Evolutionary conservation across 1,140 invertebrate genomes (phyloP), one percentile per base, ranked within the genome.

Genomic region (Zeugodacus cucurbitae): DNA sequence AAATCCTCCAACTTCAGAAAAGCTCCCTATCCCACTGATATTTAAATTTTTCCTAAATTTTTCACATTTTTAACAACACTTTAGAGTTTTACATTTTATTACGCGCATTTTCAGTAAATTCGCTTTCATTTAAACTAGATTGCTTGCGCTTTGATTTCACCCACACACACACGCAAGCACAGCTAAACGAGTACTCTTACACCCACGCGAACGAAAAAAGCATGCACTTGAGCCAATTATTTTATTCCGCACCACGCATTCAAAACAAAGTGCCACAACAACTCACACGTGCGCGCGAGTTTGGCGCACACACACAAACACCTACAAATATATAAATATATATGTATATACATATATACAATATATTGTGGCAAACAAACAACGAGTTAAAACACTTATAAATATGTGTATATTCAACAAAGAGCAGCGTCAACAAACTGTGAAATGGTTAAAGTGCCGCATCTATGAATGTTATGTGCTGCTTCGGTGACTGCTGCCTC

Each of bases 231-330:
- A 74, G 67, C 67, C 67, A 74, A 74, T 74, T 74, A 74, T 74
- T 74, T 74, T 74, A 74, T 74, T 74, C 67, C 67, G 67, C 67
- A 74, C 41, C 67, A 74, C 67, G 67, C 67, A 74, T 74, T 74
- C 67, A 74, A 74, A 74, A 74, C 67, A 74, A 74, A 74, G 67
- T 74, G 67, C 14, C 67, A 41, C 67, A 74, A 37, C 32, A 74
- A 74, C 67, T 74, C 37, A 74, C 67, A 41, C 32, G 17, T 67
- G 29, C 26, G 14, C 29, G 11, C 22, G 64, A 3, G 26, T 4
- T 6, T 17, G 14, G 8, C 26, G 11, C 26, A 32, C 26, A 26
- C 64, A 67, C 14, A 34, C 10, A 6, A 22, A n/a, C n/a, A n/a
- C n/a, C n/a, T n/a, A n/a, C 26, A 26, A 10, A 29, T 10, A 67